Conservation (phyloP, 2,888 invertebrate genomes). For the Antheraea assamensis region DNA sequence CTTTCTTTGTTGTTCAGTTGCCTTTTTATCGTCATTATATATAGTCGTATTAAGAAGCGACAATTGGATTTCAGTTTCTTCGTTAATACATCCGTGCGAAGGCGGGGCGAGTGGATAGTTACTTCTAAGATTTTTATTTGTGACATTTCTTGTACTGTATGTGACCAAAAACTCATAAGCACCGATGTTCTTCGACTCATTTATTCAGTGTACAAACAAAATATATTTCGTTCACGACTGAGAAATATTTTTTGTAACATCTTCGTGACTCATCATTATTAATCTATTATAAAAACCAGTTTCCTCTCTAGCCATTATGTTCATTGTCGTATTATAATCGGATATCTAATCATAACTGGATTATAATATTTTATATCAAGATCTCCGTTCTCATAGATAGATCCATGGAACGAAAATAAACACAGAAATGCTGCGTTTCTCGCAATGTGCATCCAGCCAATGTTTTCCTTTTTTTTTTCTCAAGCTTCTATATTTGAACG, state of each 20-base stretch:
- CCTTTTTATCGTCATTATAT: too few relatives aligned
- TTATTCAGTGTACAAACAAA: neutral
- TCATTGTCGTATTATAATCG: neutral
- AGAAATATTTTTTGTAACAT: neutral
- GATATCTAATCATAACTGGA: constrained; percentile 14
- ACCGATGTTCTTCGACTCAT: neutral
- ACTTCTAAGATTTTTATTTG: too few relatives aligned
- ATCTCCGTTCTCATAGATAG: constrained; percentile 21
- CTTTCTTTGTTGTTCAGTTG: too few relatives aligned
- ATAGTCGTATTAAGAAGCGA: too few relatives aligned
- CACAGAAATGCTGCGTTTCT: constrained; percentile 71
- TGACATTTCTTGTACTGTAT: too few relatives aligned
- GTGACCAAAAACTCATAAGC: neutral
- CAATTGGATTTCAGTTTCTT: too few relatives aligned
- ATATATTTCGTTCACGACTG: neutral
- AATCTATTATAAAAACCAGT: neutral
- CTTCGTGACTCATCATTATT: neutral
- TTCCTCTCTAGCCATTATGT: neutral
- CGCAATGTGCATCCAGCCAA: constrained; percentile 69
- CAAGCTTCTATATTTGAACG: constrained; percentile 75
- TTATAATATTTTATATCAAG: constrained; percentile 21
- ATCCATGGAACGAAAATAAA: constrained; percentile 22
- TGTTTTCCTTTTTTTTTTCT: constrained; percentile 63
- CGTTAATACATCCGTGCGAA: too few relatives aligned
- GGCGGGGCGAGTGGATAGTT: too few relatives aligned